Conservation (phyloP, 2,113 vertebrate species). For the Hippocampus zosterae region DNA sequence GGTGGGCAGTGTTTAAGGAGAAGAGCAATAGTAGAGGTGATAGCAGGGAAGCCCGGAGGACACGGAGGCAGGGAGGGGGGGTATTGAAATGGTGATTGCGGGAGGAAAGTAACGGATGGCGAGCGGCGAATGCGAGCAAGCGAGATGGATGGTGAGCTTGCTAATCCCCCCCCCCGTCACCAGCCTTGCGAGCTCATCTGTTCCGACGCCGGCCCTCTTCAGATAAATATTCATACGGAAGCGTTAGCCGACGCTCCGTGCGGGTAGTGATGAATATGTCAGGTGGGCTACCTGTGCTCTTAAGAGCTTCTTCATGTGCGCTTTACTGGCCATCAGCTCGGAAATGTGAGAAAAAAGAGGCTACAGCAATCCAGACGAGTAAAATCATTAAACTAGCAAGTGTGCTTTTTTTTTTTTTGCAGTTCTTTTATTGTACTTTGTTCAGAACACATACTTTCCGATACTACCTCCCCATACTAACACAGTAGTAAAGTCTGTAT, state of each 20-base stretch:
- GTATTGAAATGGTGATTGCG: constrained; percentile 69
- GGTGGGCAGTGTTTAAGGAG: constrained; percentile 45
- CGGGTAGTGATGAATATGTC: constrained; percentile 36
- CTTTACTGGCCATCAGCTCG: neutral
- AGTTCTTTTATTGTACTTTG: too few relatives aligned
- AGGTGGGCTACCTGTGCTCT: constrained; percentile 6
- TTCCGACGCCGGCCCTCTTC: constrained; percentile 50
- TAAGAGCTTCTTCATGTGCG: neutral
- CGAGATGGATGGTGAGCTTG: constrained; percentile 57
- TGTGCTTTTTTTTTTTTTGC: neutral
- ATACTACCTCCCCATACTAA: too few relatives aligned
- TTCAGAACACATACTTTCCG: too few relatives aligned
- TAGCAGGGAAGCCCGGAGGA: constrained; percentile 62
- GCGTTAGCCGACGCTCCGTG: constrained; percentile 43
- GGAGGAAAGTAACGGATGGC: constrained; percentile 63
- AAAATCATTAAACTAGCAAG: neutral
- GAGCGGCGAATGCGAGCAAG: constrained; percentile 47
- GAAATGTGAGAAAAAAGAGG: neutral
- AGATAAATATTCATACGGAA: constrained; percentile 64
- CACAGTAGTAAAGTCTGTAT: too few relatives aligned
- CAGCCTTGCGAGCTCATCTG: constrained; percentile 55
- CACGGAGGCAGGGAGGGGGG: constrained; percentile 46
- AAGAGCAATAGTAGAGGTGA: constrained; percentile 65
- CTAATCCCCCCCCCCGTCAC: constrained; percentile 30
- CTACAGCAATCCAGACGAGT: neutral